Evolutionary conservation across 2,113 vertebrate genomes (phyloP).

Genomic region (Verasper variegatus): DNA sequence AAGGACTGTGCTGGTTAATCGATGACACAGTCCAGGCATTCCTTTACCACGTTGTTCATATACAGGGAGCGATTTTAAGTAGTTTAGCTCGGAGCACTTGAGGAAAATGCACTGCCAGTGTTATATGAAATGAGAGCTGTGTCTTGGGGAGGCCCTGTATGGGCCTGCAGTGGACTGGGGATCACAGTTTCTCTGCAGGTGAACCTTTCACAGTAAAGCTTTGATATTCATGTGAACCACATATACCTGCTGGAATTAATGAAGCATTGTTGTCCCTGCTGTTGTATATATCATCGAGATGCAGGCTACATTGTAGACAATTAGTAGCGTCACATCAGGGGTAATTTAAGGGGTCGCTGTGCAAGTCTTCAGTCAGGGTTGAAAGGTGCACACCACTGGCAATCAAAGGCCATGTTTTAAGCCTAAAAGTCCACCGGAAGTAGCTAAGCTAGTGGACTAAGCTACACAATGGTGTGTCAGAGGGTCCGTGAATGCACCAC

Average conservation of each 20-base stretch:
- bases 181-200: slow-evolving; percentile 29
- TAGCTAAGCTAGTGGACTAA: too few species aligned
- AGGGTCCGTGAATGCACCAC: too few species aligned
- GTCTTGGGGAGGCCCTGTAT: slow-evolving; percentile 36
- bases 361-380: too few species aligned
- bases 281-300: not conserved
- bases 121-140: slow-evolving; percentile 51
- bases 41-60: slow-evolving; percentile 69
- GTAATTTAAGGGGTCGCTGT: too few species aligned
- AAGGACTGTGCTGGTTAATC: slow-evolving; percentile 70
- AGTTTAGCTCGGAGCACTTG: slow-evolving; percentile 58
- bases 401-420: too few species aligned
- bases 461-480: too few species aligned
- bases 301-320: too few species aligned
- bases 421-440: too few species aligned
- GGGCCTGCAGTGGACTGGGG: slow-evolving; percentile 12
- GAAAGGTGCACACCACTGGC: too few species aligned
- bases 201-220: slow-evolving; percentile 35
- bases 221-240: slow-evolving; percentile 21
- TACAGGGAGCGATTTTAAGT: slow-evolving; percentile 63
- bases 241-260: slow-evolving; percentile 1
- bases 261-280: slow-evolving; percentile 11
- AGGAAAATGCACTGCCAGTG: slow-evolving; percentile 56
- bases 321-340: too few species aligned
- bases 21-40: slow-evolving; percentile 66